Percentiles rank a stretch among this genome's conserved stretches.
Evolutionary conservation across 2,797 vertebrate species (phyloP).

Genomic region (Vespertilio murinus): DNA sequence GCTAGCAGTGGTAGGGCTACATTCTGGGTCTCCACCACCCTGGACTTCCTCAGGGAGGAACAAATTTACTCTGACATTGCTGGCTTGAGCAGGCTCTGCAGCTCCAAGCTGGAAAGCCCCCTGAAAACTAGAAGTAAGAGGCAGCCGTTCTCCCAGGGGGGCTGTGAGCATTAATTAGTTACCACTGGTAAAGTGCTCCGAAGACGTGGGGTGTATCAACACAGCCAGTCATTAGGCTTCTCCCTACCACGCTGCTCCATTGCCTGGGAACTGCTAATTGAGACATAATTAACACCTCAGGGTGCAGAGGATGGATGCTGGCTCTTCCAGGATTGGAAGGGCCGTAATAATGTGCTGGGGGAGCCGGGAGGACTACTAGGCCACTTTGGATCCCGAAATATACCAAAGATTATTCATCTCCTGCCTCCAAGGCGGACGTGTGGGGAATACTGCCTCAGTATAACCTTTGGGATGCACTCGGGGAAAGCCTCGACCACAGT

Average conservation of each 20-base stretch:
- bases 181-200: conserved; percentile 67
- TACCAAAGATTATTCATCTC: not conserved
- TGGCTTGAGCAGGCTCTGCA: not conserved
- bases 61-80: not conserved
- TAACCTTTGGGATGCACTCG: not conserved
- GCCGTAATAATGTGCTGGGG: not conserved
- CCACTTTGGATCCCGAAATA: not conserved
- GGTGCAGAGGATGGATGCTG: conserved; percentile 29
- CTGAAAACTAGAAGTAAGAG: not conserved
- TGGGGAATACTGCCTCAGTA: not conserved
- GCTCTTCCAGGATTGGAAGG: conserved; percentile 18
- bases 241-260: conserved; percentile 31
- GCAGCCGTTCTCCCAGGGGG: conserved; percentile 52
- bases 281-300: conserved; percentile 74
- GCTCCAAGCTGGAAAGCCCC: conserved; percentile 8
- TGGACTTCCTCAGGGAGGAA: not conserved
- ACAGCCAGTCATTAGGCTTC: conserved; percentile 54
- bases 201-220: conserved; percentile 60
- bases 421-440: not conserved
- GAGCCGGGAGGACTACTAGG: conserved; percentile 30
- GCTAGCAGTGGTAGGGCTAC: not conserved
- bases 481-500: not conserved
- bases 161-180: conserved; percentile 70
- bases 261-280: conserved; percentile 68
- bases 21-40: not conserved